A percentile compares a stretch with the other conserved stretches of the same genome.
phyloP scores from a whole-genome alignment of 92 coral and sea anemone genomes.

The Palythoa grandis region DNA sequence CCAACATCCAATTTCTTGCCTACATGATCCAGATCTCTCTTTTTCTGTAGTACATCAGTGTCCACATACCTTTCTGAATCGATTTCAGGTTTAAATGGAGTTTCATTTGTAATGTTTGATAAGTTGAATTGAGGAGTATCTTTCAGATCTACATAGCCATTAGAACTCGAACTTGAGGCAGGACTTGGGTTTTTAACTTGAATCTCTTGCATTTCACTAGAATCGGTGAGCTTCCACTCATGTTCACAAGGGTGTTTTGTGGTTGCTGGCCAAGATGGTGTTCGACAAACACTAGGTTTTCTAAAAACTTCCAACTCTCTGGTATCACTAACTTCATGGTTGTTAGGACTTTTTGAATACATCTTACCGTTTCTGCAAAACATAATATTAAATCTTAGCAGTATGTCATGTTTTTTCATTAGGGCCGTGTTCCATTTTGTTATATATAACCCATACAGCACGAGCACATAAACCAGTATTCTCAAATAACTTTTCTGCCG shows the following conservation, averaged over 20 bases:
- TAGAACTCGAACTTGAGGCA: conserved; percentile 11
- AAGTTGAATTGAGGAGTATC: background rate
- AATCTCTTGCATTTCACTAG: conserved; percentile 8
- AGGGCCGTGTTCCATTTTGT: no score
- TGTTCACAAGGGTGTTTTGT: conserved; percentile 32
- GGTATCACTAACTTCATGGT: background rate
- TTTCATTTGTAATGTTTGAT: background rate
- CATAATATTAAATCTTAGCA: background rate
- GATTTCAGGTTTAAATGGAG: background rate
- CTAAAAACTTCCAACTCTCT: conserved; percentile 1
- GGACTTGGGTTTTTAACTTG: conserved; percentile 3
- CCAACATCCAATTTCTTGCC: background rate
- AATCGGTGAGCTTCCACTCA: conserved; percentile 9
- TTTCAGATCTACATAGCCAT: conserved; percentile 11
- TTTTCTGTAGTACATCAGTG: background rate
- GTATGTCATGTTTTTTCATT: background rate
- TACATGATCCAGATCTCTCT: background rate
- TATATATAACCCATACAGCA: no score
- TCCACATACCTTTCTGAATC: conserved; percentile 24
- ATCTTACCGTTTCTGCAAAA: background rate
- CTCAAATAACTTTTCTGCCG: no score
- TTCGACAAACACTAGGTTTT: conserved; percentile 26
- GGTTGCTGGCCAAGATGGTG: conserved; percentile 30
- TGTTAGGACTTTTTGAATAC: background rate
- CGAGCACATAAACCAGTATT: no score